A percentile compares a stretch with the other conserved stretches of the same genome.
These are phyloP conservation scores for Leptoteleia sp. DNA, from an alignment of 1,140 invertebrate species.

Conservation along the genomic window DNA sequence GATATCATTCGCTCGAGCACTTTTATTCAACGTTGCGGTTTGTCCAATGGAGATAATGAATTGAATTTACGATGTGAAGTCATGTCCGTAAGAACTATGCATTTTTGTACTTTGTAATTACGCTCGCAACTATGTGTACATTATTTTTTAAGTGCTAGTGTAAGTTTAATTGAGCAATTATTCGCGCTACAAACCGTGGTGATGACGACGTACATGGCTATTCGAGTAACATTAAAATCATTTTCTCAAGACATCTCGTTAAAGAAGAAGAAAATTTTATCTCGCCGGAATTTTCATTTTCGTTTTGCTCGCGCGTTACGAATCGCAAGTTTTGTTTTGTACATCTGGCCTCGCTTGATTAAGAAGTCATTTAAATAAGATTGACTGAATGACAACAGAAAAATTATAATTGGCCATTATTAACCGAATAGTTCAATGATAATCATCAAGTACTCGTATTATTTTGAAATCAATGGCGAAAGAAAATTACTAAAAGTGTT, in stretches of 20 bases:
- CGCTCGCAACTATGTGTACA: conserved; percentile 34
- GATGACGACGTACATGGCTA: conserved; percentile 21
- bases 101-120: conserved; percentile 49
- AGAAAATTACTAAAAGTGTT: too few relatives aligned
- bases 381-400: too few relatives aligned
- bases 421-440: too few relatives aligned
- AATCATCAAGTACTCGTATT: too few relatives aligned
- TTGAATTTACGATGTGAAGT: conserved; percentile 12
- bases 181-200: conserved; percentile 48
- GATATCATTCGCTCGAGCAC: background rate
- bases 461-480: too few relatives aligned
- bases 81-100: conserved; percentile 12
- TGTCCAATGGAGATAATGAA: conserved; percentile 6
- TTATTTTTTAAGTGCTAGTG: conserved; percentile 46
- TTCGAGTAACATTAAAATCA: conserved; percentile 39
- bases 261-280: conserved; percentile 10
- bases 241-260: conserved; percentile 21
- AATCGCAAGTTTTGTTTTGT: too few relatives aligned
- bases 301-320: too few relatives aligned
- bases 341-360: too few relatives aligned
- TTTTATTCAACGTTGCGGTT: background rate
- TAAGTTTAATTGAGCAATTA: conserved; percentile 56
- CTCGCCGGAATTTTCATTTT: too few relatives aligned
- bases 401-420: too few relatives aligned
- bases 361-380: too few relatives aligned